Percentiles rank a stretch among this genome's conserved stretches.
These are phyloP conservation scores for Heliopora coerulea DNA, from an alignment of 92 coral and sea anemone genomes.

Conservation along the genomic window DNA sequence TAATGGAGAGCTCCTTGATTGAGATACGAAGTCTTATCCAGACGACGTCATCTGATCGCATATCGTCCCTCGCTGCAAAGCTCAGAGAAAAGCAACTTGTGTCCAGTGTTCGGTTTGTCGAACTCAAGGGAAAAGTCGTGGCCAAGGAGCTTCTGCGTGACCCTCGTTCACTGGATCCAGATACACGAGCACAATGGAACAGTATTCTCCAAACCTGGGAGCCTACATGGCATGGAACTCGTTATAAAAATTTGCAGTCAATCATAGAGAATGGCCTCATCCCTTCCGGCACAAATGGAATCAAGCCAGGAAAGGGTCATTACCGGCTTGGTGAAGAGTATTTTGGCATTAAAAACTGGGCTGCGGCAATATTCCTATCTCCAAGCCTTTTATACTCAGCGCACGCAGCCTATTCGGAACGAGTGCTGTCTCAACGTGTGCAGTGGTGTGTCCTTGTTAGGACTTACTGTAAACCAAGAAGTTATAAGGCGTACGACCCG, in stretches of 20 bases:
- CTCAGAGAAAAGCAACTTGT: slow-evolving; percentile 42
- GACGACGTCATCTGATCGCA: slow-evolving; percentile 42
- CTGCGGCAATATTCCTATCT: slow-evolving; percentile 65
- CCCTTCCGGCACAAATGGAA: slow-evolving; percentile 56
- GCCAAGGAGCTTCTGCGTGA: slow-evolving; percentile 57
- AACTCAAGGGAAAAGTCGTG: slow-evolving; percentile 35
- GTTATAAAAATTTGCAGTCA: slow-evolving; percentile 42
- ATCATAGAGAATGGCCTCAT: slow-evolving; percentile 56
- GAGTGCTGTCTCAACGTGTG: slow-evolving; percentile 33
- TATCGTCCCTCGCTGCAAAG: slow-evolving; percentile 39
- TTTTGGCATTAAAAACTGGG: slow-evolving; percentile 59
- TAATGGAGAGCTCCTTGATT: slow-evolving; percentile 35
- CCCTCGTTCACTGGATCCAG: slow-evolving; percentile 33
- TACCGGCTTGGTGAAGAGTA: slow-evolving; percentile 23
- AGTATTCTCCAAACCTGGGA: slow-evolving; percentile 45
- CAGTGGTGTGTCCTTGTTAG: slow-evolving; percentile 64
- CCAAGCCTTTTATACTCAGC: slow-evolving; percentile 57
- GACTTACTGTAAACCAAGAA: slow-evolving; percentile 47
- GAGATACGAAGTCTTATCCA: slow-evolving; percentile 35
- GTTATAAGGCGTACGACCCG: slow-evolving; percentile 53
- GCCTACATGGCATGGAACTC: slow-evolving; percentile 66
- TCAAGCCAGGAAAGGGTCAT: slow-evolving; percentile 53
- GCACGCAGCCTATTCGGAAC: slow-evolving; percentile 53
- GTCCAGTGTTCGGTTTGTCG: slow-evolving; percentile 22
- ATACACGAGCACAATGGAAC: slow-evolving; percentile 45